phyloP scores from a whole-genome alignment of 2,888 invertebrate genomes.

The Drosophila limbata region DNA sequence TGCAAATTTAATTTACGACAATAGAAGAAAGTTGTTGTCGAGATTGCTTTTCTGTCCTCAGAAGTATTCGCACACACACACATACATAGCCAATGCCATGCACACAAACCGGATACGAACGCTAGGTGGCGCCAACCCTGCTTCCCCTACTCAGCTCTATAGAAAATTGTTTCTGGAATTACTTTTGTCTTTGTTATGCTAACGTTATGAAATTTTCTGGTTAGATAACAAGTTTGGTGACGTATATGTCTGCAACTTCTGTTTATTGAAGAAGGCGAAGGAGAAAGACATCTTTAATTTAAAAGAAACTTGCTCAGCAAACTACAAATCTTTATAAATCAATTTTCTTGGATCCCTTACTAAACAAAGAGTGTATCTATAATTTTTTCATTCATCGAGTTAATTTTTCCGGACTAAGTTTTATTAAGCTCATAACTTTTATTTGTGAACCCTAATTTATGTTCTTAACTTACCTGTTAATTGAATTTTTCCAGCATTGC shows the following conservation, averaged over 20 bases:
- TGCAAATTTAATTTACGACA: constrained; percentile 8
- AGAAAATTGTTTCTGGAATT: constrained; percentile 22
- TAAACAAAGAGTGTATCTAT: not conserved
- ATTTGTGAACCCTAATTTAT: not conserved
- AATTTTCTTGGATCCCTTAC: not conserved
- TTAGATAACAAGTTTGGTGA: constrained; percentile 15
- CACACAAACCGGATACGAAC: constrained; percentile 4
- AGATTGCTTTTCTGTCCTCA: constrained; percentile 6
- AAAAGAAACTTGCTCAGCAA: not conserved
- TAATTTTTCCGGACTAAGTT: not conserved
- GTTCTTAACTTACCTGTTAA: constrained; percentile 85
- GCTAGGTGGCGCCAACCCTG: constrained; percentile 15
- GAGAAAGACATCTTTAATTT: not conserved
- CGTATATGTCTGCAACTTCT: constrained; percentile 1
- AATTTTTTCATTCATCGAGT: not conserved
- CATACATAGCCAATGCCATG: not conserved
- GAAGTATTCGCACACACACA: not conserved
- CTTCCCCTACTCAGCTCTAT: constrained; percentile 3
- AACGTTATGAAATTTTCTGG: constrained; percentile 14
- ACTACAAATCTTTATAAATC: not conserved
- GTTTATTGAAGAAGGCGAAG: not conserved
- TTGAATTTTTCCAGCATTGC: constrained; percentile 87
- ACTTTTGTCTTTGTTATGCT: constrained; percentile 19
- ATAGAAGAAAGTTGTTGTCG: not conserved
- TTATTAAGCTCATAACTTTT: not conserved